phyloP scores from a whole-genome alignment of 2,888 invertebrate genomes.

The Rotaria socialis region DNA sequence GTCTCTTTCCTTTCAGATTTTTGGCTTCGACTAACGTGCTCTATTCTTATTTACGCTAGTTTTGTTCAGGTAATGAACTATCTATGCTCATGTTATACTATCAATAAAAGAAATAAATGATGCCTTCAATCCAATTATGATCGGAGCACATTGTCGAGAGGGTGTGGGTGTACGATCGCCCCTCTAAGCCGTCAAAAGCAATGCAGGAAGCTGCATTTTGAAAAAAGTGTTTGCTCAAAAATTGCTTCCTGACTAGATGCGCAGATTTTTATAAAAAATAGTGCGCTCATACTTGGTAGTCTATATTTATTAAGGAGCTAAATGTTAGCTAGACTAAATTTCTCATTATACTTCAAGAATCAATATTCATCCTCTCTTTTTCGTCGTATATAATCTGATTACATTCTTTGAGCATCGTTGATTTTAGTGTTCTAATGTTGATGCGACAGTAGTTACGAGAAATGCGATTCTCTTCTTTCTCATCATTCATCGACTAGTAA shows the following conservation, averaged over 20 bases:
- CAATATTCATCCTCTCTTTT: neutral
- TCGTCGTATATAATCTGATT: conserved; percentile 6
- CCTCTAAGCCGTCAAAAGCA: neutral
- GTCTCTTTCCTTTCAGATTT: neutral
- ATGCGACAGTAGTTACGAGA: neutral
- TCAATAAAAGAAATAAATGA: neutral
- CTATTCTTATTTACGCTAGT: neutral
- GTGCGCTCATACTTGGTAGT: neutral
- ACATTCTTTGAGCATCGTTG: conserved; percentile 13
- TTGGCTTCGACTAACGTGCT: neutral
- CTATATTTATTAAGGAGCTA: neutral
- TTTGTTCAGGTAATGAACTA: neutral
- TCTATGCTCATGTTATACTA: neutral
- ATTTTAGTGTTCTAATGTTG: conserved; percentile 19
- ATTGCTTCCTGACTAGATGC: neutral
- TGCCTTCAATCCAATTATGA: conserved; percentile 12
- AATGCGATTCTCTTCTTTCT: neutral
- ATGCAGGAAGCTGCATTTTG: conserved; percentile 4
- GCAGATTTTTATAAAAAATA: neutral
- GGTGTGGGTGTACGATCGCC: neutral
- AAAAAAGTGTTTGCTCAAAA: conserved; percentile 1
- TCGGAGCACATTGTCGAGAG: neutral
- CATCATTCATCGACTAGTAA: neutral
- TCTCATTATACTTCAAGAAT: conserved; percentile 9
- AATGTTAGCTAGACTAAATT: neutral